phyloP scores from a whole-genome alignment of 2,888 invertebrate genomes.

The Heliconius cydno region DNA sequence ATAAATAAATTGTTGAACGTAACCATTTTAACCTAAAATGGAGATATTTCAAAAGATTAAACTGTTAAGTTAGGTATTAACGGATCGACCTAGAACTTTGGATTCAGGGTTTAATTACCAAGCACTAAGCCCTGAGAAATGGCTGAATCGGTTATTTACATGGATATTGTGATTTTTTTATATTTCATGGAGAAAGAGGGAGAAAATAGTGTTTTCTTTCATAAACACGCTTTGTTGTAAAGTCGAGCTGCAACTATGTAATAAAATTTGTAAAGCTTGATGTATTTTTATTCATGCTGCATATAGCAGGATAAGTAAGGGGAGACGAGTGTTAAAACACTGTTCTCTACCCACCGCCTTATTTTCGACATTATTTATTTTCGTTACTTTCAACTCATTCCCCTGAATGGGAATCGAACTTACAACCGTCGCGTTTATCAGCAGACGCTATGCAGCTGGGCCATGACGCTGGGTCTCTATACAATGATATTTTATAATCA shows the following conservation, averaged over 20 bases:
- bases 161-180: not conserved
- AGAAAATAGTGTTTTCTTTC: not conserved
- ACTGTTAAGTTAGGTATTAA: slow-evolving; percentile 15
- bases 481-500: too few relatives aligned
- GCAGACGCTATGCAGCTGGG: too few relatives aligned
- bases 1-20: not conserved
- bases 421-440: not conserved
- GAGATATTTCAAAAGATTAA: slow-evolving; percentile 20
- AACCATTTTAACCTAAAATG: slow-evolving; percentile 17
- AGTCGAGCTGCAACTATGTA: too few relatives aligned
- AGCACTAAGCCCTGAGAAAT: slow-evolving; percentile 3
- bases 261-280: too few relatives aligned
- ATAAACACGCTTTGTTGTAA: too few relatives aligned
- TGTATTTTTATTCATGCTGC: too few relatives aligned
- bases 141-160: not conserved
- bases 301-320: too few relatives aligned
- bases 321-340: too few relatives aligned
- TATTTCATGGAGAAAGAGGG: not conserved
- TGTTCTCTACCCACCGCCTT: too few relatives aligned
- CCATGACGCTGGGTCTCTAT: too few relatives aligned
- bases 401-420: not conserved
- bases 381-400: not conserved
- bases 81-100: slow-evolving; percentile 20
- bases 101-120: slow-evolving; percentile 14
- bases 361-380: too few relatives aligned